Percentiles rank a stretch among this genome's conserved stretches.
phyloP scores from a whole-genome alignment of 1,140 invertebrate genomes.

The Trialeurodes vaporariorum region DNA sequence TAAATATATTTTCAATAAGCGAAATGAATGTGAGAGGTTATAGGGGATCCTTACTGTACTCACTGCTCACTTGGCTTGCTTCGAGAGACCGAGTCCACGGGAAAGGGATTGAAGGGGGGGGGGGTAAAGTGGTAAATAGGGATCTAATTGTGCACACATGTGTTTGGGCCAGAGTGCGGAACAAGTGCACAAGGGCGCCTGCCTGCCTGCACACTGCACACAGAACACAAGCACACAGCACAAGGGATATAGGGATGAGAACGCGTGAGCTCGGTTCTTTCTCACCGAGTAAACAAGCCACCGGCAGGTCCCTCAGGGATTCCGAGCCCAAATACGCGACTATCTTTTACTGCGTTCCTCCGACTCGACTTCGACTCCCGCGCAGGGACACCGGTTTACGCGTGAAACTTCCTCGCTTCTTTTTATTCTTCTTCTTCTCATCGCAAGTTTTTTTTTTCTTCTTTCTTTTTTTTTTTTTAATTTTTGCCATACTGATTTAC shows the following conservation, averaged over 20 bases:
- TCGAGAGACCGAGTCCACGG: not conserved
- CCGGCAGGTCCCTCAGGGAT: not conserved
- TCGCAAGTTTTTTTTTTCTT: not conserved
- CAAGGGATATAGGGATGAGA: not conserved
- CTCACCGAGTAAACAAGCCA: not conserved
- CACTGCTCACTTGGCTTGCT: no score
- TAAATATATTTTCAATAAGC: slow-evolving; percentile 1
- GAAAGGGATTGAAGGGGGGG: not conserved
- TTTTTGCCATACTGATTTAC: not conserved
- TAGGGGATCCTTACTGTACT: no score
- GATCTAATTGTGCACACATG: not conserved
- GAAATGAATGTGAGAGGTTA: not conserved
- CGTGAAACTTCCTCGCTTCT: not conserved
- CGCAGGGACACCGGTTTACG: not conserved
- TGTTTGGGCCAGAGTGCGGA: not conserved
- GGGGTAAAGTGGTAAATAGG: not conserved
- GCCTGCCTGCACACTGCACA: no score
- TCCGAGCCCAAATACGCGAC: no score
- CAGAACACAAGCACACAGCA: no score
- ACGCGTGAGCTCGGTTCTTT: not conserved
- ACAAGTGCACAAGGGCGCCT: not conserved
- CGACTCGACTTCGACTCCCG: not conserved
- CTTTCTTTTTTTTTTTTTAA: not conserved
- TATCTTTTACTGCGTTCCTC: no score
- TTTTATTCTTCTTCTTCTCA: not conserved